Evolutionary conservation across 2,113 vertebrate species (phyloP).

Genomic region (Brevimyrus niger): DNA sequence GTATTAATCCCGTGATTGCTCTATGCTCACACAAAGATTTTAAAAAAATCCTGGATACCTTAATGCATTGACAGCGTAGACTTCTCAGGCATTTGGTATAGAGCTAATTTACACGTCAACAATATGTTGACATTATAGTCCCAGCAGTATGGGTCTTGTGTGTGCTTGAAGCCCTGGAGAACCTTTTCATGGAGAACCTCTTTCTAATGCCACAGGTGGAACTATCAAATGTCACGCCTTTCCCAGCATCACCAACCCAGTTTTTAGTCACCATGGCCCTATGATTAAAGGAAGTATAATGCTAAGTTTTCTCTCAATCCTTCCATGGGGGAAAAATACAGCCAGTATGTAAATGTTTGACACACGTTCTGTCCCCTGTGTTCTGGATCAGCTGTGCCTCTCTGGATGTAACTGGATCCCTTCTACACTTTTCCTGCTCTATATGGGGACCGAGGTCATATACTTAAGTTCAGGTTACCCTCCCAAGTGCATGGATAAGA

Average conservation of each 20-base stretch:
- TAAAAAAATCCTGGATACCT: background rate
- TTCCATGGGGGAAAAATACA: background rate
- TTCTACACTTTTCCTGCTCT: constrained; percentile 17
- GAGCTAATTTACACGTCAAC: background rate
- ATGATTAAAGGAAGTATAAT: background rate
- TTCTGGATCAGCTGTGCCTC: background rate
- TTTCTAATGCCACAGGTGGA: background rate
- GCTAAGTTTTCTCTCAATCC: background rate
- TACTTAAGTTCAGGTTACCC: constrained; percentile 28
- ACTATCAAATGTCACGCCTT: background rate
- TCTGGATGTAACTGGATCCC: constrained; percentile 19
- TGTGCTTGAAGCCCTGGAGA: background rate
- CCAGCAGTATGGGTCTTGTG: background rate
- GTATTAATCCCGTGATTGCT: background rate
- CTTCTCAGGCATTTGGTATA: background rate
- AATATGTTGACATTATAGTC: background rate
- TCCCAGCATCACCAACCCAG: background rate
- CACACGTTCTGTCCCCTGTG: background rate
- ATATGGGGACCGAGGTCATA: constrained; percentile 17
- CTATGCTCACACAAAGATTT: background rate
- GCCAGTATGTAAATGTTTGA: background rate
- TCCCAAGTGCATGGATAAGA: background rate
- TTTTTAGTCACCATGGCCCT: background rate
- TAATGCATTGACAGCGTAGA: background rate
- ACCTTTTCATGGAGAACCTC: background rate